Percentiles rank a stretch among this genome's conserved stretches.
Evolutionary conservation across 2,113 vertebrate genomes (phyloP).

Genomic region (Myotis brandtii): DNA sequence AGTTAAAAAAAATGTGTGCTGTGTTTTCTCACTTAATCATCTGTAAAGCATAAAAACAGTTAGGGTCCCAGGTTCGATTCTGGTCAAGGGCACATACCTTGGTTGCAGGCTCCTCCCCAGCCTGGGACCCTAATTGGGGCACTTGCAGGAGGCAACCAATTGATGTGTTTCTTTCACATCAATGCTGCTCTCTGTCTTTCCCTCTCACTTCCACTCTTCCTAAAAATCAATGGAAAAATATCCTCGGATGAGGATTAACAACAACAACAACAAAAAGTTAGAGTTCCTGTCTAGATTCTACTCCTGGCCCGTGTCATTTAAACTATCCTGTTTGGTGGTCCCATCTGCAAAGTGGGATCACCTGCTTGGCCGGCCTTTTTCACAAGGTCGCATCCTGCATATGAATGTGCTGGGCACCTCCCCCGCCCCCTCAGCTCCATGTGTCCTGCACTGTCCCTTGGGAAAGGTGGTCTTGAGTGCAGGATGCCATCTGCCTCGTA

Average conservation of each 20-base stretch:
- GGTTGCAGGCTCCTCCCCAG: too few species aligned
- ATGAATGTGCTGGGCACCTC: neutral
- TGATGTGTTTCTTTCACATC: too few species aligned
- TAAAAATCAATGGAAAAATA: too few species aligned
- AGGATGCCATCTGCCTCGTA: neutral
- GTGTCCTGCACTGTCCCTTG: rapidly evolving
- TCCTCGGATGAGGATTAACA: too few species aligned
- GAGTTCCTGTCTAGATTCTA: neutral
- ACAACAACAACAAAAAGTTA: neutral
- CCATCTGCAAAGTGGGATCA: neutral
- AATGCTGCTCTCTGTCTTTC: too few species aligned
- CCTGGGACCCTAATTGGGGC: too few species aligned
- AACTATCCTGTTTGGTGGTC: neutral
- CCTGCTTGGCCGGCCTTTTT: too few species aligned
- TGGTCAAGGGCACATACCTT: too few species aligned
- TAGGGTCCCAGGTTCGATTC: too few species aligned
- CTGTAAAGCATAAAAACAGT: neutral
- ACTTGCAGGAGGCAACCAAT: too few species aligned
- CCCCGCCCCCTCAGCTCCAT: neutral
- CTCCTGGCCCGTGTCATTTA: neutral
- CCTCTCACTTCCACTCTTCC: too few species aligned
- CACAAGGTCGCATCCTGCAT: neutral
- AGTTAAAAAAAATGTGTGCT: neutral
- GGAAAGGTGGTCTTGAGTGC: neutral
- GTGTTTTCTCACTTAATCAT: neutral